Percentiles rank a stretch among this genome's conserved stretches.
Conservation (phyloP, 1,140 invertebrate genomes). For the Bombus balteatus region DNA sequence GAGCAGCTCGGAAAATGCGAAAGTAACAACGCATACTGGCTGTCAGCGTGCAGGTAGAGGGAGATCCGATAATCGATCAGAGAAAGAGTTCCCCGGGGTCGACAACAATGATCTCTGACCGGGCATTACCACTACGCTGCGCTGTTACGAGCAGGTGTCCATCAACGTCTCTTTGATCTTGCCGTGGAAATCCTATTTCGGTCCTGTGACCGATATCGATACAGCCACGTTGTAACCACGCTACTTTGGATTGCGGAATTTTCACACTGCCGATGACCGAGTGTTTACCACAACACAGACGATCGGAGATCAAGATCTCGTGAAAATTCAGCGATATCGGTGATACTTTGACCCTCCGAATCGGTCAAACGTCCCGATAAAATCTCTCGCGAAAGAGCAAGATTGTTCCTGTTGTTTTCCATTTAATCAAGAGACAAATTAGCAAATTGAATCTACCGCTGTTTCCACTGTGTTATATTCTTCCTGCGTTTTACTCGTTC, state of each 20-base stretch:
- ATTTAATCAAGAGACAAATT: neutral
- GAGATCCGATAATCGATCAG: slow-evolving; percentile 28
- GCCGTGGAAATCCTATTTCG: slow-evolving; percentile 40
- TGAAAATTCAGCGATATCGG: slow-evolving; percentile 10
- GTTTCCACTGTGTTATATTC: neutral
- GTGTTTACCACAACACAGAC: slow-evolving; percentile 21
- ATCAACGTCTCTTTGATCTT: slow-evolving; percentile 45
- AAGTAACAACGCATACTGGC: no score
- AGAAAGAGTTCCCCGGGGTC: neutral
- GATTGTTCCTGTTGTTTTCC: neutral
- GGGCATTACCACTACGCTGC: neutral
- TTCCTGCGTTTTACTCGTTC: fast-evolving
- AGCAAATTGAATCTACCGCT: neutral
- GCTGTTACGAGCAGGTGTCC: neutral
- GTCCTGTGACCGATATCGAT: neutral
- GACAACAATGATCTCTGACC: slow-evolving; percentile 33
- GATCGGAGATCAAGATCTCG: neutral
- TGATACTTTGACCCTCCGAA: slow-evolving; percentile 10
- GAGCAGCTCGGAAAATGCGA: neutral
- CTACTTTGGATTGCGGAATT: slow-evolving; percentile 37
- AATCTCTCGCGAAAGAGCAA: neutral
- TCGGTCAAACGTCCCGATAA: neutral
- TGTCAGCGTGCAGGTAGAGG: neutral
- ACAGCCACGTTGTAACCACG: neutral
- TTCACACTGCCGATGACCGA: slow-evolving; percentile 44